These are phyloP conservation scores for Pegoplata infirma DNA, from an alignment of 2,888 invertebrate genomes.

Conservation along the genomic window DNA sequence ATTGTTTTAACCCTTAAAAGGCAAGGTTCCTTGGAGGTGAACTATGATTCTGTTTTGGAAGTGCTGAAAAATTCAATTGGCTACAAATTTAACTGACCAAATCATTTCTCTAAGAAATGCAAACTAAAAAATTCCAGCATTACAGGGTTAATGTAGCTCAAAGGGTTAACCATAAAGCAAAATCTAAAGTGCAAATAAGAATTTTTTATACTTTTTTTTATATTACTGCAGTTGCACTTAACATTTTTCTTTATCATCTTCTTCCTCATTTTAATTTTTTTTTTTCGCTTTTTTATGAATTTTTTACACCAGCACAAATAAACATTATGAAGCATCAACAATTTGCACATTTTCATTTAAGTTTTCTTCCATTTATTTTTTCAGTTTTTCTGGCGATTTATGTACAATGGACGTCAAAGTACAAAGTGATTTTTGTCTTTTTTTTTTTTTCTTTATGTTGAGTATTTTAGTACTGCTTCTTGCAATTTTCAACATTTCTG, in stretches of 20 bases:
- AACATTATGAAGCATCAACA: slow-evolving; percentile 23
- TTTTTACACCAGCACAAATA: slow-evolving; percentile 25
- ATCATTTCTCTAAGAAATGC: not conserved
- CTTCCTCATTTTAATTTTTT: too few relatives aligned
- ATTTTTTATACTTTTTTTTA: slow-evolving; percentile 1
- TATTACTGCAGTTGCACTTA: slow-evolving; percentile 26
- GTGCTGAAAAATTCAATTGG: not conserved
- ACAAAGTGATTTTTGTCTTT: slow-evolving; percentile 34
- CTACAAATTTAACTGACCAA: not conserved
- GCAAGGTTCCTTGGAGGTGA: not conserved
- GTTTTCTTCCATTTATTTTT: too few relatives aligned
- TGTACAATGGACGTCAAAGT: slow-evolving; percentile 27
- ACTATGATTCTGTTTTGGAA: too few relatives aligned
- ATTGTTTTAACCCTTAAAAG: not conserved
- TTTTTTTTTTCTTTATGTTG: not conserved
- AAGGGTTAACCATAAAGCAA: slow-evolving; percentile 17
- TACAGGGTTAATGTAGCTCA: not conserved
- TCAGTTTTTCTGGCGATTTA: slow-evolving; percentile 16
- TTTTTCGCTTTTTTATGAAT: slow-evolving; percentile 6
- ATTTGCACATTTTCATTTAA: slow-evolving; percentile 39
- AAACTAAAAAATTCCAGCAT: too few relatives aligned
- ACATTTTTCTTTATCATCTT: slow-evolving; percentile 1
- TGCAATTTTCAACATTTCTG: slow-evolving; percentile 34
- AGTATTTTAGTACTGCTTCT: not conserved
- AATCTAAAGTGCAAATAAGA: not conserved